These are phyloP conservation scores for Tethya wilhelma DNA, from an alignment of 37 sponge, comb jelly and placozoan genomes.

Conservation along the genomic window DNA sequence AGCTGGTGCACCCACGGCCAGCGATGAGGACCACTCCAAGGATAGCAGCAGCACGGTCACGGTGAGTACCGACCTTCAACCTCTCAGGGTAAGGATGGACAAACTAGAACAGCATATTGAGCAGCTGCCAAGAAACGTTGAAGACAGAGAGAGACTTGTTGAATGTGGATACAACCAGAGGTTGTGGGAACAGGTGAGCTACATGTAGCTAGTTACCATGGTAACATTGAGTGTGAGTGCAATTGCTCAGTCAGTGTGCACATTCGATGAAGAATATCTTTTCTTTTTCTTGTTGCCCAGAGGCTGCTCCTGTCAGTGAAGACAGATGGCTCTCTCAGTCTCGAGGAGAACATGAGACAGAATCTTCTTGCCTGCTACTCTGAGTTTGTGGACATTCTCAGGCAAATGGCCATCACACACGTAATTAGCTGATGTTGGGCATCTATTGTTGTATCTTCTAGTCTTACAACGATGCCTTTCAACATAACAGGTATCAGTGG, in stretches of 20 bases:
- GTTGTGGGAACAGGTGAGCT: conserved; percentile 51
- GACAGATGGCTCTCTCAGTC: conserved; percentile 75
- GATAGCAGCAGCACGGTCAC: neutral
- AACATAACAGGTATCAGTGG: conserved; percentile 63
- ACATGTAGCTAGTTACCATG: neutral
- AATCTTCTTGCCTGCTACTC: conserved; percentile 73
- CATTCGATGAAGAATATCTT: neutral
- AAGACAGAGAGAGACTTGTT: conserved; percentile 30
- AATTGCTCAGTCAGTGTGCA: neutral
- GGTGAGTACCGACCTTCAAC: neutral
- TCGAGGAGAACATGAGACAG: conserved; percentile 88
- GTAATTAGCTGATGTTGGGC: conserved; percentile 16
- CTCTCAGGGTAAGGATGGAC: conserved; percentile 15
- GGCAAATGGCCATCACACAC: conserved; percentile 63
- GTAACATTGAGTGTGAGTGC: too few species aligned
- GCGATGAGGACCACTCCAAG: neutral
- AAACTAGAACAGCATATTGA: conserved; percentile 23
- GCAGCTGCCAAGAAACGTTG: conserved; percentile 52
- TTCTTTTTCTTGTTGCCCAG: neutral
- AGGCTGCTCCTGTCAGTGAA: conserved; percentile 34
- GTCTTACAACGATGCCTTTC: neutral
- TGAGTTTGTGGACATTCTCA: conserved; percentile 72
- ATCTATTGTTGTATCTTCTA: neutral
- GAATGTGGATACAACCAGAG: conserved; percentile 52
- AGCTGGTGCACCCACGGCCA: neutral